Conservation (phyloP, 2,888 invertebrate genomes). For the Chorisops tibialis region DNA sequence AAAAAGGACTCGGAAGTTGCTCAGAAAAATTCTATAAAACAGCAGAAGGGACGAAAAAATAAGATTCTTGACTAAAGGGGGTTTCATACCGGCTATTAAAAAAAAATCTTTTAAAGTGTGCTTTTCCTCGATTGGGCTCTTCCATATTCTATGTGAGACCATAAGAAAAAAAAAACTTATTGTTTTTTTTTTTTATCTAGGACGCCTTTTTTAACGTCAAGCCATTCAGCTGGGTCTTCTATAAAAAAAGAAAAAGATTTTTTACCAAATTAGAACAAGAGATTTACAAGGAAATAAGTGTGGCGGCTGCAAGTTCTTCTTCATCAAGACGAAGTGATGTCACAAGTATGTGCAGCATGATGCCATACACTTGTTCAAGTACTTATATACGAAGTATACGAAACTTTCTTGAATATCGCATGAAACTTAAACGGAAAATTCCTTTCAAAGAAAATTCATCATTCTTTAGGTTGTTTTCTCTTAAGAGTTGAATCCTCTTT, state of each 20-base stretch:
- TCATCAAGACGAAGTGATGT: too few species aligned
- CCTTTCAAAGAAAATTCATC: neutral
- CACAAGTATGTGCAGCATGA: too few species aligned
- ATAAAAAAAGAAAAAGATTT: neutral
- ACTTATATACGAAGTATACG: too few species aligned
- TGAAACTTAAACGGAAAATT: conserved; percentile 24
- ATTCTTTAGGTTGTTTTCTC: too few species aligned
- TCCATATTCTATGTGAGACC: conserved; percentile 4
- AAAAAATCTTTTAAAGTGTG: neutral
- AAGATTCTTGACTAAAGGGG: conserved; percentile 6
- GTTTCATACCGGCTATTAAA: too few species aligned
- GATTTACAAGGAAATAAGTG: conserved; percentile 2
- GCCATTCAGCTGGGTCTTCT: conserved; percentile 10
- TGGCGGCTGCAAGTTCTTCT: too few species aligned
- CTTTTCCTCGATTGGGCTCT: conserved; percentile 23
- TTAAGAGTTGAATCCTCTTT: too few species aligned
- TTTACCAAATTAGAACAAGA: conserved; percentile 26
- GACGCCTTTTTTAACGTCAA: neutral
- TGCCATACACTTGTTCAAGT: too few species aligned
- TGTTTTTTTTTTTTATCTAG: conserved; percentile 3
- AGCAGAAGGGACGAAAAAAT: conserved; percentile 4
- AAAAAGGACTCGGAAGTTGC: neutral
- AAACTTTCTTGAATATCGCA: too few species aligned
- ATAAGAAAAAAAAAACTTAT: neutral
- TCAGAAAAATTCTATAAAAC: neutral